Evolutionary conservation across 2,113 vertebrate genomes (phyloP).

Genomic region (Colinus virginianus): DNA sequence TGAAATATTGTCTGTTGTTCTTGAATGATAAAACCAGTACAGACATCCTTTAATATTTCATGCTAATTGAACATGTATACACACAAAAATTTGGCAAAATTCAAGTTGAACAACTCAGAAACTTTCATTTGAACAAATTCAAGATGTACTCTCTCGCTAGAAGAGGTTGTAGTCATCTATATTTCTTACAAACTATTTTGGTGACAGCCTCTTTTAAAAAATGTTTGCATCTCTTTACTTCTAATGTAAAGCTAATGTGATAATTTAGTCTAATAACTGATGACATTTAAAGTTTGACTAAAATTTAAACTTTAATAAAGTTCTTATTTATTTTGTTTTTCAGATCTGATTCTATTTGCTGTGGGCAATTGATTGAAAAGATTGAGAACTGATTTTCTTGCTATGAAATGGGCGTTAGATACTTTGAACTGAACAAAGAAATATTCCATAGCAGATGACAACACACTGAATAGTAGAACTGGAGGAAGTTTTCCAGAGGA

Average conservation of each 20-base stretch:
- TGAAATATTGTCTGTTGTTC: constrained; percentile 73
- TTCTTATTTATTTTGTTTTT: neutral
- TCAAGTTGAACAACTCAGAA: neutral
- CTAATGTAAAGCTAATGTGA: neutral
- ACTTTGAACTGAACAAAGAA: neutral
- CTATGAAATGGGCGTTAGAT: neutral
- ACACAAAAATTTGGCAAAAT: neutral
- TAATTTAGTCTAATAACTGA: neutral
- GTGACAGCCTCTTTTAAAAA: neutral
- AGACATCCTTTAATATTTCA: constrained; percentile 21
- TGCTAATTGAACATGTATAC: constrained; percentile 25
- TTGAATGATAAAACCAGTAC: constrained; percentile 48
- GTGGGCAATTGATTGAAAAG: neutral
- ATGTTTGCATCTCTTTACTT: neutral
- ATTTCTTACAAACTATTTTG: neutral
- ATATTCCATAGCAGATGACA: neutral
- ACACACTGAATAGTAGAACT: neutral
- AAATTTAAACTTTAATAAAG: neutral
- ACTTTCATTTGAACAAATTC: neutral
- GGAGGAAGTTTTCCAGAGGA: neutral
- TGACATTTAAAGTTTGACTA: neutral
- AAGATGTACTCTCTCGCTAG: accelerated
- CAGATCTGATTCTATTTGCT: neutral
- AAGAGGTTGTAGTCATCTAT: neutral
- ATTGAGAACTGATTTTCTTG: neutral